Base-by-base conservation (phyloP, 2,797 vertebrate genomes). In the Onychomys arenicola region DNA sequence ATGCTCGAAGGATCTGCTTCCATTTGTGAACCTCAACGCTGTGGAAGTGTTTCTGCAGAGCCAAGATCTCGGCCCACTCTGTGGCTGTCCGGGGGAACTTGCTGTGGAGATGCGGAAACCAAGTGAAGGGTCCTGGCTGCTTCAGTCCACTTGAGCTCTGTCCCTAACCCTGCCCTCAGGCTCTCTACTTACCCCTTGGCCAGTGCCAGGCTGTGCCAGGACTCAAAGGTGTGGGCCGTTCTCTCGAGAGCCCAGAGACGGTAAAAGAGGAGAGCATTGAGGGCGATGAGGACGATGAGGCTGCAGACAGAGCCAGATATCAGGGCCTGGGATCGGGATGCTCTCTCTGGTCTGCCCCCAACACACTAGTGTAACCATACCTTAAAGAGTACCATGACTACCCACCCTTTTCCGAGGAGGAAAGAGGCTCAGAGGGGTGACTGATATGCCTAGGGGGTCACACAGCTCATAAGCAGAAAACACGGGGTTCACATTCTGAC, bases 201-300 rank as follows among this genome's bases (percentile, higher is more conserved):
- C 69, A 99, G 98, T 37, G 99, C 99, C 94, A 99, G 99, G 23
- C 99, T 99, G 98, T 99, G 99, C 99, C 99, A 99, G 2, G 99
- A 99, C 98, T 99, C 99, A 89, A 99, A 99, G 52, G 99, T 99
- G 84, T 99, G 99, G 21, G 99, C 99, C 0, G 99, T 99, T 96
- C 99, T 98, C 97, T 99, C 99, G 98, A 99, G 98, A 93, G 99
- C 98, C 98, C 99, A 99, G 89, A 99, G 99, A 94, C 99, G 99
- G 98, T 99, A 99, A 97, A 99, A 99, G 89, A 99, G 99, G 98
- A 99, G 99, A 98, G 99, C 98, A 61, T 99, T 99, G 97, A 99
- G 99, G 46, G 99, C 99, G 37, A 99, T 99, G 97, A 99, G 98
- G 97, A 99, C 98, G 97, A 99, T 98, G 96, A 99, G 98, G 97